Conservation (phyloP, 2,113 vertebrate genomes). For the Brevimyrus niger region DNA sequence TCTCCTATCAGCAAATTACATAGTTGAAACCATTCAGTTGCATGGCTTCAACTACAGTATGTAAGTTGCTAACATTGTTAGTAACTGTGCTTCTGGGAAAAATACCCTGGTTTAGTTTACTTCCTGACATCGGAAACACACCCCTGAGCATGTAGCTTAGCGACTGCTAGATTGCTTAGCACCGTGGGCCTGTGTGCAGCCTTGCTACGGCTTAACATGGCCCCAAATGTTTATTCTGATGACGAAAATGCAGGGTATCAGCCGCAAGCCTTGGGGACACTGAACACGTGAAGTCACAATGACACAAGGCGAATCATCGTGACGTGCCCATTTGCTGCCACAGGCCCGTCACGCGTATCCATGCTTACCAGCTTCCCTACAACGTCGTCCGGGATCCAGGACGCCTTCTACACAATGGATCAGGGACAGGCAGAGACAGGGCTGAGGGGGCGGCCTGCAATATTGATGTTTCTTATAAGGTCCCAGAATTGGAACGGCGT, state of each 20-base stretch:
- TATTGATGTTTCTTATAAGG: neutral
- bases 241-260: neutral
- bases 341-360: neutral
- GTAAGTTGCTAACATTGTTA: neutral
- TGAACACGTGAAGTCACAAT: neutral
- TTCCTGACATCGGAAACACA: neutral
- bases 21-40: neutral
- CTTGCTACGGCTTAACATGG: neutral
- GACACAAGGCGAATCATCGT: conserved; percentile 10
- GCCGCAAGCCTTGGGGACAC: neutral
- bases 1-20: neutral
- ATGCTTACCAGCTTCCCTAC: neutral
- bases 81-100: neutral
- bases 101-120: neutral
- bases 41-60: neutral
- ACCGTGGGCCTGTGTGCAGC: neutral
- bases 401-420: neutral
- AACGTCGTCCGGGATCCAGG: neutral
- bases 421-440: neutral
- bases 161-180: neutral
- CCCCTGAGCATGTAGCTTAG: neutral
- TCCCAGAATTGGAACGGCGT: neutral
- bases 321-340: neutral
- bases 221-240: neutral
- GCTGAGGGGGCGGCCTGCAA: neutral